These are phyloP conservation scores for Zaprionus camerounensis DNA, from an alignment of 1,140 invertebrate species.

Conservation along the genomic window DNA sequence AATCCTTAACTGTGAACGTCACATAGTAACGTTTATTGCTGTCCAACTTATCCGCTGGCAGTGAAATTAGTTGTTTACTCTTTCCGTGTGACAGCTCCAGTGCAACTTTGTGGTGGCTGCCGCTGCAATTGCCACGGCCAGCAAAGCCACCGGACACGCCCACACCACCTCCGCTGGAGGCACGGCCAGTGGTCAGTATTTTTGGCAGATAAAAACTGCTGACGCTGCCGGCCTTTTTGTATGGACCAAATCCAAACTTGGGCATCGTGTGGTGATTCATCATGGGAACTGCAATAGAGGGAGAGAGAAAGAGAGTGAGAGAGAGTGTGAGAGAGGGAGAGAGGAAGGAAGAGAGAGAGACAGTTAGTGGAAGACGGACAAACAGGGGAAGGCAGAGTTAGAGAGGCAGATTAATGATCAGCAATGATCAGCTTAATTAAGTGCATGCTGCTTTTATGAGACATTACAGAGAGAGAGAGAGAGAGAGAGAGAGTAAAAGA, in stretches of 20 bases:
- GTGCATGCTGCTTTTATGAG: conserved; percentile 38
- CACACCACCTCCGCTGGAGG: conserved; percentile 41
- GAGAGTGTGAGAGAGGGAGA: conserved; percentile 5
- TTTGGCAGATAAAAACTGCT: conserved; percentile 84
- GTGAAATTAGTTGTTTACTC: conserved; percentile 92
- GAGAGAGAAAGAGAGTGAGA: not conserved
- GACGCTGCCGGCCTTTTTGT: conserved; percentile 82
- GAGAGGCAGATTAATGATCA: conserved; percentile 61
- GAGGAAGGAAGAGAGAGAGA: not conserved
- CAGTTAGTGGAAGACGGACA: no score
- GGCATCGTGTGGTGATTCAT: conserved; percentile 91
- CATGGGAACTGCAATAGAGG: conserved; percentile 86
- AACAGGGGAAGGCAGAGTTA: no score
- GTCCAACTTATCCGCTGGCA: conserved; percentile 93
- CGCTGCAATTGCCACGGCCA: conserved; percentile 7
- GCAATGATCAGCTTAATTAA: conserved; percentile 38
- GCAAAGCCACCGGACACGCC: conserved; percentile 24
- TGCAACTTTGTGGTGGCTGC: conserved; percentile 85
- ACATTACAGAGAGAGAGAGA: not conserved
- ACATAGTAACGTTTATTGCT: conserved; percentile 95
- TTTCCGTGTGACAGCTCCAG: conserved; percentile 91
- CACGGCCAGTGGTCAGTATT: conserved; percentile 76
- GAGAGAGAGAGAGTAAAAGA: no score
- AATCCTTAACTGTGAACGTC: conserved; percentile 93
- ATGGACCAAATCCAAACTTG: conserved; percentile 86